Conservation (phyloP, 2,113 vertebrate species). For the Rhinoptilus africanus region DNA sequence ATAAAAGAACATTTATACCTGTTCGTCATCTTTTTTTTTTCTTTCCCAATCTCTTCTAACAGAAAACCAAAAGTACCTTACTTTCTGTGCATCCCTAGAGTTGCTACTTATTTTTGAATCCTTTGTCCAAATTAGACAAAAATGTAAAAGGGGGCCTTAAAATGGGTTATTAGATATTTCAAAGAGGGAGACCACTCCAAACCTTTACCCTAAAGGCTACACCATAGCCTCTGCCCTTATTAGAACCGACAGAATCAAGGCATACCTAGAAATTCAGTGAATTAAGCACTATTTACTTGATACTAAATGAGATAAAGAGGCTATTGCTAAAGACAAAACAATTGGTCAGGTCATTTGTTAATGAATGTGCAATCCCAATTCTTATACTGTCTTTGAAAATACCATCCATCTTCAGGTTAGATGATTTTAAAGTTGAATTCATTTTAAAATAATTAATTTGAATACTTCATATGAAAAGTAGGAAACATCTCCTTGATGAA, state of each 20-base stretch:
- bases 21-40: not conserved
- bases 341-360: not conserved
- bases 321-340: not conserved
- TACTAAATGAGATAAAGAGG: not conserved
- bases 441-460: slow-evolving; percentile 5
- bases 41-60: not conserved
- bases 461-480: not conserved
- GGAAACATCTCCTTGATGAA: slow-evolving; percentile 16
- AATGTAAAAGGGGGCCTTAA: not conserved
- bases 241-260: accelerated
- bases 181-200: not conserved
- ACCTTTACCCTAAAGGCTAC: not conserved
- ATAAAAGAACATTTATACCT: not conserved
- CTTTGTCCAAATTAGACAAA: not conserved
- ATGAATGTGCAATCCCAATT: not conserved
- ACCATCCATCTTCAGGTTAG: not conserved
- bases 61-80: not conserved
- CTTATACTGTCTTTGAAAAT: not conserved
- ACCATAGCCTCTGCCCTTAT: not conserved
- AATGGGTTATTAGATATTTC: not conserved
- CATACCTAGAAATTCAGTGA: not conserved
- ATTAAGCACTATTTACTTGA: not conserved
- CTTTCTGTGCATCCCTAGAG: not conserved
- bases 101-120: not conserved
- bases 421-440: not conserved